A percentile compares a stretch with the other conserved stretches of the same genome.
Conservation (phyloP, 2,113 vertebrate genomes). For the Tapirus terrestris region DNA sequence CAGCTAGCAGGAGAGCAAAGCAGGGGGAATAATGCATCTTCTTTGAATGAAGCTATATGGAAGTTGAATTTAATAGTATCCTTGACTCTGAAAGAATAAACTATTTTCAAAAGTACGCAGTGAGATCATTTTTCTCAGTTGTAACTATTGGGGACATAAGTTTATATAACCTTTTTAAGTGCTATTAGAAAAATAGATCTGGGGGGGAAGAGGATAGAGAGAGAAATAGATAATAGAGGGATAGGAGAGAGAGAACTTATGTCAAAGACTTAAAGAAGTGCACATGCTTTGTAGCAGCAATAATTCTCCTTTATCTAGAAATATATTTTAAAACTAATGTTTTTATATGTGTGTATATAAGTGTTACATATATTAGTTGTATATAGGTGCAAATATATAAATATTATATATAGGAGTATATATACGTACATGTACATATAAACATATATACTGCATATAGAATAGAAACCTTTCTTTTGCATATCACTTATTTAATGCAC, state of each 20-base stretch:
- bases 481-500: neutral
- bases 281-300: neutral
- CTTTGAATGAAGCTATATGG: neutral
- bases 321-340: neutral
- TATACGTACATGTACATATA: too few species aligned
- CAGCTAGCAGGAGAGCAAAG: slow-evolving; percentile 47
- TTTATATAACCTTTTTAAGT: neutral
- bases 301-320: neutral
- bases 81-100: neutral
- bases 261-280: neutral
- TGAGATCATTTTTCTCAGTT: neutral
- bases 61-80: slow-evolving; percentile 10
- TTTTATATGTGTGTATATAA: neutral
- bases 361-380: neutral
- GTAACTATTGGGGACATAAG: neutral
- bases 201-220: too few species aligned
- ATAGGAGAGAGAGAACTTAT: neutral
- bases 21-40: neutral
- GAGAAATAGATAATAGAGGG: accelerated
- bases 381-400: neutral
- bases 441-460: neutral
- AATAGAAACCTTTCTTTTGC: neutral
- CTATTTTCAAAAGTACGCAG: neutral
- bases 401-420: neutral
- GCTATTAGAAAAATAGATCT: neutral